These are phyloP conservation scores for Elachura formosa DNA, from an alignment of 2,113 vertebrate species.

Conservation along the genomic window DNA sequence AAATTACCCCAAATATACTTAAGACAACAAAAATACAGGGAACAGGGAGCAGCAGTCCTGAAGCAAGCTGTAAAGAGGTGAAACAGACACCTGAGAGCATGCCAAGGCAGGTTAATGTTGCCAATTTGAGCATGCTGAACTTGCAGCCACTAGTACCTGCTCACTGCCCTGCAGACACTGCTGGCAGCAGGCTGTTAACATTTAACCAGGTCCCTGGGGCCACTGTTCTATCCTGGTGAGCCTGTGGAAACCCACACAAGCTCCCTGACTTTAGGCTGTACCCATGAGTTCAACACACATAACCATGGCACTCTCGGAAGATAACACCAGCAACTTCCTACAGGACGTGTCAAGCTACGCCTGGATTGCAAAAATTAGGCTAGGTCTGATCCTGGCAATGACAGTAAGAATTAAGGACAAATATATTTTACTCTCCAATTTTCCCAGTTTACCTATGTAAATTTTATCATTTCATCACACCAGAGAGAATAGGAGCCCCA, in stretches of 20 bases:
- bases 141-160: background rate
- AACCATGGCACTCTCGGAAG: background rate
- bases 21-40: background rate
- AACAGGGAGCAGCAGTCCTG: background rate
- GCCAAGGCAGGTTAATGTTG: background rate
- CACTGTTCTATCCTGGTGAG: rapidly evolving
- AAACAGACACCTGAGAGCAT: background rate
- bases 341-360: background rate
- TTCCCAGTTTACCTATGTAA: background rate
- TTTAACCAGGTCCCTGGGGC: background rate
- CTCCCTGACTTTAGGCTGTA: background rate
- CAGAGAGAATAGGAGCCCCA: background rate
- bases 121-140: background rate
- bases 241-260: background rate
- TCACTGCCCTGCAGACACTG: background rate
- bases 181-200: conserved; percentile 29
- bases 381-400: rapidly evolving
- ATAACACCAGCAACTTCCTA: background rate
- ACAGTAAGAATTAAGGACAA: background rate
- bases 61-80: background rate
- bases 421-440: background rate
- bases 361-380: background rate
- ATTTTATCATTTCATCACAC: background rate
- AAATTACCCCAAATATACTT: background rate
- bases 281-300: background rate